Evolutionary conservation across 1,140 invertebrate species (phyloP).

Genomic region (Lucilia cuprina): DNA sequence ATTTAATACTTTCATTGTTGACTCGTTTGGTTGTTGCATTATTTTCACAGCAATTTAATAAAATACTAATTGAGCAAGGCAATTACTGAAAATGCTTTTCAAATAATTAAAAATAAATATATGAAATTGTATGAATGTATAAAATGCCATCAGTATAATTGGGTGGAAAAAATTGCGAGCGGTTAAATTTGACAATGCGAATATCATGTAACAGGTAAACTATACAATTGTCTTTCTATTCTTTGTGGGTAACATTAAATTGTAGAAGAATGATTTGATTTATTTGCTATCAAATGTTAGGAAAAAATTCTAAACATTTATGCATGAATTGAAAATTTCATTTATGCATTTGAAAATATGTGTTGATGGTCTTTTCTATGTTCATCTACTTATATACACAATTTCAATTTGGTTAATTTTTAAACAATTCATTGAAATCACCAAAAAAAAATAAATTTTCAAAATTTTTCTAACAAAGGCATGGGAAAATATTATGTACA

Average conservation of each 20-base stretch:
- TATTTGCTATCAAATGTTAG: too few relatives aligned
- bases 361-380: neutral
- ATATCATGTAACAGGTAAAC: too few relatives aligned
- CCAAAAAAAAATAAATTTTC: too few relatives aligned
- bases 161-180: neutral
- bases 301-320: too few relatives aligned
- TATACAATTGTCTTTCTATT: too few relatives aligned
- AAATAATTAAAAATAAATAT: slow-evolving; percentile 1
- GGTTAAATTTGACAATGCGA: too few relatives aligned
- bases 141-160: neutral
- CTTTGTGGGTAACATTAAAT: too few relatives aligned
- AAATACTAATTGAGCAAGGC: neutral
- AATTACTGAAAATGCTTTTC: slow-evolving; percentile 5
- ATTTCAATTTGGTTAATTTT: neutral
- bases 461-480: neutral
- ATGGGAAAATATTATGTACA: neutral
- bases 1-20: neutral
- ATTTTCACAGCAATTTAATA: neutral
- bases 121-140: neutral
- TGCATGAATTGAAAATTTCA: neutral
- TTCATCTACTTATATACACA: neutral
- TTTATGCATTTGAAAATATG: neutral
- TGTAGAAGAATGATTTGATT: too few relatives aligned
- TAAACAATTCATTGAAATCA: neutral
- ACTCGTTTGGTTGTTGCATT: neutral